Evolutionary conservation across 2,888 invertebrate species (phyloP), one percentile per base, ranked within the genome.

Genomic region (Synanthedon myopaeformis): DNA sequence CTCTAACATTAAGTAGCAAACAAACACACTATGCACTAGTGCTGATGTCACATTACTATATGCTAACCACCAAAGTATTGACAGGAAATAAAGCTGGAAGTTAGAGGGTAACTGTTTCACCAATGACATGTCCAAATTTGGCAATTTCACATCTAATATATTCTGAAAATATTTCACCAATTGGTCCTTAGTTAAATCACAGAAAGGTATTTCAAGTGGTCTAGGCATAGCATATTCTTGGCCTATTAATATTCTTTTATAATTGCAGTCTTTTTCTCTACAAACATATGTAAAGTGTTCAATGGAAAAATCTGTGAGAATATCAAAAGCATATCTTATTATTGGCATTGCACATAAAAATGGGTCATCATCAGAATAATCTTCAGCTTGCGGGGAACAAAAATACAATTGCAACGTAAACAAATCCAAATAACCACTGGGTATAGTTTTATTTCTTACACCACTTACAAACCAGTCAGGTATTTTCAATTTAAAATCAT

Each of bases 311-410:
- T 84, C 81, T 42, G 79, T 87, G 1, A 88, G 60, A 12, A 88
- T 67, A 61, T 88, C 87, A 70, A 82, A 91, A 52, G 92, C 89
- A 56, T 90, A 89, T 61, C 85, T 78, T 45, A 94, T 64, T 58
- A 95, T 90, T 12, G 90, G 89, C 57, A 92, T 67, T 41, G 90
- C 88, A 54, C 90, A 87, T 6, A 87, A 65, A 61, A 91, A 90
- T 6, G 92, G 89, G 57, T 92, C 90, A 4, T 88, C 80, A 51
- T 89, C 87, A 3, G 75, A 72, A 64, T 89, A 90, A 71, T 93
- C 91, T 74, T 95, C 95, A 5, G 94, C 90, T 81, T 93, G 94
- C 0, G 92, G 91, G 52, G 88, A 88, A 60, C 91, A 91, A 57
- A 93, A 89, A 65, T 92, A 91, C 51, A 91, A 81, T 56, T 90